Evolutionary conservation across 2,113 vertebrate genomes (phyloP).

Genomic region (Seriola quinqueradiata): DNA sequence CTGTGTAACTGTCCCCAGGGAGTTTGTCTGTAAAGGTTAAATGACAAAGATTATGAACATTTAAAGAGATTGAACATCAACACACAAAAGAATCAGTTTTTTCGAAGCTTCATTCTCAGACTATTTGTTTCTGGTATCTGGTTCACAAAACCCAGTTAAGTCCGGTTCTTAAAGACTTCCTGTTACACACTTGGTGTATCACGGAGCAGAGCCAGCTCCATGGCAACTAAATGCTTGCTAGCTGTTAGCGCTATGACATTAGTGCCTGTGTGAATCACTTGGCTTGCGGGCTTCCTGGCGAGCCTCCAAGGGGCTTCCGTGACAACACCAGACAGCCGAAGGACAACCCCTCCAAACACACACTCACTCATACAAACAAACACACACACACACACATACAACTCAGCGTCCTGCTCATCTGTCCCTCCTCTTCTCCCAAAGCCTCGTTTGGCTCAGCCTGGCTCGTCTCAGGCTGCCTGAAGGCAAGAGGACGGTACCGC

Average conservation of each 20-base stretch:
- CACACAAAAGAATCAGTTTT: background rate
- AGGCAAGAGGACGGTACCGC: background rate
- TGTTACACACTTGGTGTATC: background rate
- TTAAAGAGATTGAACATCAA: background rate
- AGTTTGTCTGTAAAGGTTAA: background rate
- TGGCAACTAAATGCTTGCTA: conserved; percentile 11
- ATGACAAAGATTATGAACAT: background rate
- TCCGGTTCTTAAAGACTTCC: background rate
- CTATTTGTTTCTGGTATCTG: background rate
- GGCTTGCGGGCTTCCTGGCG: conserved; percentile 34
- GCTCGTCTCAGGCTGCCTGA: conserved; percentile 1
- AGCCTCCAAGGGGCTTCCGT: conserved; percentile 52
- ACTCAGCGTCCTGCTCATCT: background rate
- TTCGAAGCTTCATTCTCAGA: background rate
- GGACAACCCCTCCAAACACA: conserved; percentile 15
- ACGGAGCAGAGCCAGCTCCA: conserved; percentile 1
- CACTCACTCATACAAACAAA: conserved; percentile 13
- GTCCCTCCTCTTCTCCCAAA: background rate
- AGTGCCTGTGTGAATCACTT: conserved; percentile 38
- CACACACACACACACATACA: conserved; percentile 11
- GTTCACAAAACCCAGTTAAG: background rate
- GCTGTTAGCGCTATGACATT: conserved; percentile 7
- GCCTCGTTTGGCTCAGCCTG: conserved; percentile 1
- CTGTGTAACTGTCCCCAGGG: no score
- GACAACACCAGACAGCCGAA: conserved; percentile 59